These are phyloP conservation scores for Lordiphosa collinella DNA, from an alignment of 1,140 invertebrate species.

Conservation along the genomic window DNA sequence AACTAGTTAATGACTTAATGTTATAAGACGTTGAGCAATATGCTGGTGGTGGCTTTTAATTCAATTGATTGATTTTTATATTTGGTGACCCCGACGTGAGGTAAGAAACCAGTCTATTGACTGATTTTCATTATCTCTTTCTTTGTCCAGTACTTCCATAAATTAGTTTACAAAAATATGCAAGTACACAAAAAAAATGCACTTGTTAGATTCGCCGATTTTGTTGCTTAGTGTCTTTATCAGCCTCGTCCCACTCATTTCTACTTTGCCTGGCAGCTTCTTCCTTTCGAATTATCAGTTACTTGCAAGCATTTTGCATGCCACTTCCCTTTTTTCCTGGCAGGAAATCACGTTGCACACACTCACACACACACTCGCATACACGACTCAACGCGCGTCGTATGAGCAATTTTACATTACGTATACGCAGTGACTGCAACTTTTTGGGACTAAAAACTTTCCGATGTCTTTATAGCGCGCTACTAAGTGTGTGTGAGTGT, in stretches of 20 bases:
- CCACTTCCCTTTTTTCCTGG: constrained; percentile 42
- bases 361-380: constrained; percentile 6
- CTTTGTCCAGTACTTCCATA: too few relatives aligned
- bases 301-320: constrained; percentile 77
- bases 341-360: constrained; percentile 67
- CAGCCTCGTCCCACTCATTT: constrained; percentile 1
- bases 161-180: too few relatives aligned
- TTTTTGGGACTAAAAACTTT: constrained; percentile 59
- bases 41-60: too few relatives aligned
- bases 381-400: constrained; percentile 40
- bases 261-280: not conserved
- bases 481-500: constrained; percentile 21
- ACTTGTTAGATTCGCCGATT: not conserved
- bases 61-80: too few relatives aligned
- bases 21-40: too few relatives aligned
- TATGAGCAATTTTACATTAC: constrained; percentile 69
- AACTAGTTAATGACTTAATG: too few relatives aligned
- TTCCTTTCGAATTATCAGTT: constrained; percentile 64
- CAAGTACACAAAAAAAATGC: too few relatives aligned
- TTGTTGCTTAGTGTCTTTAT: constrained; percentile 1
- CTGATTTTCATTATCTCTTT: too few relatives aligned
- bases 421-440: constrained; percentile 56
- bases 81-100: too few relatives aligned
- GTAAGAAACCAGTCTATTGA: too few relatives aligned
- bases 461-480: constrained; percentile 69